Evolutionary conservation across 23 tunicate species (phyloP).

Genomic region (Diplosoma virens): DNA sequence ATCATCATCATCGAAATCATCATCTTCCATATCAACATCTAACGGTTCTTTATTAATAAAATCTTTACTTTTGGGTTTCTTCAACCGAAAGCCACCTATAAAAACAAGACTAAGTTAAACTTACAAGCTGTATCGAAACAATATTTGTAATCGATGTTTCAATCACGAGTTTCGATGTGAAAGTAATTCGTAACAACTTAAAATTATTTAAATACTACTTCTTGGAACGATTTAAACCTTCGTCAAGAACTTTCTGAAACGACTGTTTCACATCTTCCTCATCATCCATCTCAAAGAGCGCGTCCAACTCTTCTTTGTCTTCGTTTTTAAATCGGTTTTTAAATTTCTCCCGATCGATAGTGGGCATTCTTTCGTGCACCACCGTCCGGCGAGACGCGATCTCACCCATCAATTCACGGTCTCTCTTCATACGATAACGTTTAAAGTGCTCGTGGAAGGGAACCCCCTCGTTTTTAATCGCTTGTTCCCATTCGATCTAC

Average conservation of each 20-base stretch:
- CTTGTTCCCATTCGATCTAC: conserved; percentile 55
- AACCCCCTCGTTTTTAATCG: conserved; percentile 36
- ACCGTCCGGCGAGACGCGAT: conserved; percentile 59
- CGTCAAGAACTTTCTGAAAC: conserved; percentile 23
- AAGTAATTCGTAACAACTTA: no score
- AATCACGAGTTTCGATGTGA: no score
- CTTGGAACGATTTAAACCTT: no score
- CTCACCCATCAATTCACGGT: conserved; percentile 48
- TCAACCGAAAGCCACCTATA: no score
- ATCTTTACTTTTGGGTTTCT: no score
- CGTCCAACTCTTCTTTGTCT: conserved; percentile 53
- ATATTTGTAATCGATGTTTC: no score
- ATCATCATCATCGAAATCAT: no score
- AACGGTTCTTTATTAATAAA: no score
- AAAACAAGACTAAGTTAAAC: no score
- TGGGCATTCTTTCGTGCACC: conserved; percentile 79
- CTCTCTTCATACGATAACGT: conserved; percentile 44
- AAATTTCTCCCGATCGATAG: conserved; percentile 62
- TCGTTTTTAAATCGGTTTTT: conserved; percentile 34
- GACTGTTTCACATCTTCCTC: conserved; percentile 52
- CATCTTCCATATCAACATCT: no score
- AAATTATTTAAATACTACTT: no score
- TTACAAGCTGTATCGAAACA: no score
- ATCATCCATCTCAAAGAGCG: conserved; percentile 52
- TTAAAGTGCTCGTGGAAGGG: conserved; percentile 55